Base-by-base conservation (phyloP, 2,113 vertebrate species). In the Macquaria australasica region DNA sequence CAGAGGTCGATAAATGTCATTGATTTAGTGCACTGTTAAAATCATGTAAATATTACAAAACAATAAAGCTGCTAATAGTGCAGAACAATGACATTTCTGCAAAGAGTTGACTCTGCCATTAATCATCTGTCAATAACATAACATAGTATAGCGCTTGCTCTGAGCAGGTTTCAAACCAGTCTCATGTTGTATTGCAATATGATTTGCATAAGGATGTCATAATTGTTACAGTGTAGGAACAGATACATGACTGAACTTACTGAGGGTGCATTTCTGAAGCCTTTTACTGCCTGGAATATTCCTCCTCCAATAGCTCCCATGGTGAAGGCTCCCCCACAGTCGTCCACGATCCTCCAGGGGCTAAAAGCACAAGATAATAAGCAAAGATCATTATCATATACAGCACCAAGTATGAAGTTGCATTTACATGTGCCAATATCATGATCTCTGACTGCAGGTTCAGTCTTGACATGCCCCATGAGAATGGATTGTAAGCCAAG, bases 321-420 rank as follows among this genome's bases (percentile, higher is more conserved):
- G 0, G 98, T 99, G 90, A 99, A 99, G 41, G 98, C 98, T 0
- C 98, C 98, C 5, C 98, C 98, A 12, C 98, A 99, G 91, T 99
- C 98, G 55, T 99, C 98, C 59, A 99, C 98, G 70, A 99, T 99
- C 92, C 98, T 96, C 98, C 98, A 99, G 63, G 98, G 98, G 79
- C 98, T 99, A 58, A 67, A 93, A 85, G 63, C 41, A 67, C 25
- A 64, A 48, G 10, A 67, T 6, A 60, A 83, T 88, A 28, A n/a
- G 11, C 0, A 1, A 58, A 31, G 6, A 23, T 59, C 25, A 73
- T 39, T 41, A 4, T 34, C 2, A 71, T 2, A 4, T 10, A 28
- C 2, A 56, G 12, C 20, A 39, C 16, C 31, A 8, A 66, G 31
- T 10, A 37, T 21, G 7, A 66, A 21, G 34, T 5, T 58, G 14